These are phyloP conservation scores for Lycophotia porphyrea DNA, from an alignment of 2,888 invertebrate genomes.

Conservation along the genomic window DNA sequence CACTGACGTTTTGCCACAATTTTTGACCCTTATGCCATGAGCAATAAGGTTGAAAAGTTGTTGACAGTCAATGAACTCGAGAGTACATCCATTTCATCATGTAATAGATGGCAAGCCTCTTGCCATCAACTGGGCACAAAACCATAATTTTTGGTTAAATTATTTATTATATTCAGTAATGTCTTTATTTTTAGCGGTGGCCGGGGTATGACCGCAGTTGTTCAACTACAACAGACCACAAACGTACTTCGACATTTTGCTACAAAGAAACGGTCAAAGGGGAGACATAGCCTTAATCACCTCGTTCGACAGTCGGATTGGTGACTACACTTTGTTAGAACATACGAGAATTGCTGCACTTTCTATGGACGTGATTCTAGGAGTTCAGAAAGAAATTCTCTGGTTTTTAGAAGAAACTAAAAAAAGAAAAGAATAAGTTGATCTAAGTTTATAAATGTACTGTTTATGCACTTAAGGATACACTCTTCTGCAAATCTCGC, in stretches of 20 bases:
- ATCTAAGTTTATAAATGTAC: too few species aligned
- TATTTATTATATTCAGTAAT: neutral
- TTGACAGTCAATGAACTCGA: too few species aligned
- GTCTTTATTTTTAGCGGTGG: neutral
- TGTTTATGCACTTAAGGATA: too few species aligned
- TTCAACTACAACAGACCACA: neutral
- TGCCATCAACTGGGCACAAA: neutral
- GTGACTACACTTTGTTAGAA: constrained; percentile 25
- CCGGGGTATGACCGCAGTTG: neutral
- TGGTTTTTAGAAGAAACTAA: constrained; percentile 5
- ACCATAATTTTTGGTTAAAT: neutral
- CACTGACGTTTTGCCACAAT: too few species aligned
- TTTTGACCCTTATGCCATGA: too few species aligned
- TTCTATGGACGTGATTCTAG: constrained; percentile 5
- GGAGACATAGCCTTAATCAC: constrained; percentile 17
- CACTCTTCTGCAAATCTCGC: too few species aligned
- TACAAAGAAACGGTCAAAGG: constrained; percentile 19
- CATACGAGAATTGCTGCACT: neutral
- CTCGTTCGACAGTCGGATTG: neutral
- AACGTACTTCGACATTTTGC: neutral
- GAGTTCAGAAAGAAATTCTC: neutral
- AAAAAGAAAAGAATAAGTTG: too few species aligned
- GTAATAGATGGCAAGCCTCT: neutral
- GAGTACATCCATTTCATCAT: neutral
- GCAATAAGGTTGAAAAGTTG: too few species aligned